Conservation (phyloP, 2,888 invertebrate genomes). For the Didymodactylos carnosus region DNA sequence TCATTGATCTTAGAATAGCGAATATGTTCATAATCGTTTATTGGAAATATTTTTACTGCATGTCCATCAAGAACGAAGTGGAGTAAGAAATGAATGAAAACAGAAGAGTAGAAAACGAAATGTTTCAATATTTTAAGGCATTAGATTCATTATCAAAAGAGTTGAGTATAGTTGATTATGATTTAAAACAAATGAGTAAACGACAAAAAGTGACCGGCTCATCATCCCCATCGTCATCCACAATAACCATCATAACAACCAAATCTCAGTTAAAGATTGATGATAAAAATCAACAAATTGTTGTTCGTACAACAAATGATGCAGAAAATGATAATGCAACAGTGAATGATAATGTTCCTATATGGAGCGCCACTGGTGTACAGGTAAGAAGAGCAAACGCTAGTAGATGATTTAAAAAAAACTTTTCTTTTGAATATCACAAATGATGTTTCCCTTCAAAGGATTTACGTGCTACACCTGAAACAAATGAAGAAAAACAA, state of each 20-base stretch:
- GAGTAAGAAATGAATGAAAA: conserved; percentile 20
- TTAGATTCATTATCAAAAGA: conserved; percentile 48
- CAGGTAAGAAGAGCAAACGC: neutral
- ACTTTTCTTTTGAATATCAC: neutral
- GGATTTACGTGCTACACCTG: neutral
- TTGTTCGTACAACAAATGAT: no score
- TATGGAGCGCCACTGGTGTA: neutral
- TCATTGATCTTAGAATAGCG: conserved; percentile 33
- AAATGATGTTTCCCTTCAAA: no score
- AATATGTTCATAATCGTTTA: conserved; percentile 57
- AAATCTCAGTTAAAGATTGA: neutral
- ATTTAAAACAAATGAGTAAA: conserved; percentile 51
- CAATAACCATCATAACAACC: neutral
- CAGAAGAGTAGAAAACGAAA: no score
- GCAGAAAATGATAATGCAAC: neutral
- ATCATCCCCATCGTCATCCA: conserved; percentile 5
- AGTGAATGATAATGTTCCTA: neutral
- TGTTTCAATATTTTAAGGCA: neutral
- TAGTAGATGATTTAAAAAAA: neutral
- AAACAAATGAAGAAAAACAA: neutral
- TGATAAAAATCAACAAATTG: no score
- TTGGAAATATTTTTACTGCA: conserved; percentile 62
- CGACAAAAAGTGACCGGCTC: conserved; percentile 29
- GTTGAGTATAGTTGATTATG: conserved; percentile 52
- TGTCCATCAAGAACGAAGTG: conserved; percentile 45